A percentile compares a stretch with the other conserved stretches of the same genome.
These are phyloP conservation scores for Adelosebastes latens DNA, from an alignment of 2,797 vertebrate species.

Conservation along the genomic window DNA sequence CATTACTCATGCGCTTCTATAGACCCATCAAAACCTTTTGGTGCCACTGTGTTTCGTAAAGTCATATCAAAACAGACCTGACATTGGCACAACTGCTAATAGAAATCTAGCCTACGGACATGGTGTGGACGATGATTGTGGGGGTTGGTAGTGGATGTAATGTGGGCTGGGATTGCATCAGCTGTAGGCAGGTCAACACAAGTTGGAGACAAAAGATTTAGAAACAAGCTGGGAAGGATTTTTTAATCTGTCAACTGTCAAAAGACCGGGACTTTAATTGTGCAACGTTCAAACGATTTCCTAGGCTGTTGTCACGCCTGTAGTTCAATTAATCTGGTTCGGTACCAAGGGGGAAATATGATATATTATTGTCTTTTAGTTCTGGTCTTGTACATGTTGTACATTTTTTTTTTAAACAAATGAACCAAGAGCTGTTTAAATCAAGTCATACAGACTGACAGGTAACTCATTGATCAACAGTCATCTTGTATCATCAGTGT, in stretches of 20 bases:
- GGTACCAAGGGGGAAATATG: not conserved
- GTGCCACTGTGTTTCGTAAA: slow-evolving; percentile 3
- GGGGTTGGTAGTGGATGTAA: not conserved
- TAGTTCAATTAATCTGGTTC: not conserved
- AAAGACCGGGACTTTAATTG: not conserved
- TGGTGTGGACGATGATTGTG: not conserved
- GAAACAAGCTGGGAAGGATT: not conserved
- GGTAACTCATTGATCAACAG: not conserved
- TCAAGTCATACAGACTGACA: not conserved
- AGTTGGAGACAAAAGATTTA: not conserved
- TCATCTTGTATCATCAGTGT: not conserved
- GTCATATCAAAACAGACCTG: slow-evolving; percentile 11
- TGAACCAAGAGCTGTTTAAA: not conserved
- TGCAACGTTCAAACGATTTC: not conserved
- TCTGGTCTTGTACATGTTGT: not conserved
- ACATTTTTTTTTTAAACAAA: not conserved
- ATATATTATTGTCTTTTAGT: not conserved
- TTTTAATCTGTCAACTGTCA: not conserved
- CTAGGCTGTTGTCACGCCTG: not conserved
- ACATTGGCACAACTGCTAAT: not conserved
- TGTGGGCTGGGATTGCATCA: slow-evolving; percentile 4
- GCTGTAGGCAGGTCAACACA: slow-evolving; percentile 36
- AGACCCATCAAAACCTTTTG: slow-evolving; percentile 7
- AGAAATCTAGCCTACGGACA: not conserved
- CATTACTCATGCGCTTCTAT: slow-evolving; percentile 1